Evolutionary conservation across 1,140 invertebrate genomes (phyloP).

Genomic region (Steinernema feltiae): DNA sequence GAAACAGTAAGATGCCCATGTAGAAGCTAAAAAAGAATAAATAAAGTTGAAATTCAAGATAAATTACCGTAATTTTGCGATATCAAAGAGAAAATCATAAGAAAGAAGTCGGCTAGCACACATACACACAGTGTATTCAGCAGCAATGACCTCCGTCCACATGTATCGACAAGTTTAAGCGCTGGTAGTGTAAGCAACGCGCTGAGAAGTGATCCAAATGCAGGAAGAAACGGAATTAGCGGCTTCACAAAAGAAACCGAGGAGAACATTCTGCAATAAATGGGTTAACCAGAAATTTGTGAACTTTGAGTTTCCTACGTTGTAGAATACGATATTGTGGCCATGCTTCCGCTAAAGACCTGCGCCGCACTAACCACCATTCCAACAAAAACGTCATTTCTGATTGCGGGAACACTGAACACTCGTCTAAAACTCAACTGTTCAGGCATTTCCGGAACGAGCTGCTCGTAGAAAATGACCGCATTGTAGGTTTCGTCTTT

Average conservation of each 20-base stretch:
- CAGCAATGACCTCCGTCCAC: slow-evolving; percentile 37
- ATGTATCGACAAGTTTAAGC: slow-evolving; percentile 41
- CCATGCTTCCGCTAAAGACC: slow-evolving; percentile 44
- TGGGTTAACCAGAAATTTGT: no score
- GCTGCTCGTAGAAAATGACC: background rate
- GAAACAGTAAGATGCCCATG: slow-evolving; percentile 38
- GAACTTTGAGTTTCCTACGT: no score
- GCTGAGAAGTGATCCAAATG: slow-evolving; percentile 37
- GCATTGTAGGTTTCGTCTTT: background rate
- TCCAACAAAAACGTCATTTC: slow-evolving; percentile 37
- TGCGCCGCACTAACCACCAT: slow-evolving; percentile 43
- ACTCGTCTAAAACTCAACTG: background rate
- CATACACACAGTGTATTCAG: slow-evolving; percentile 43
- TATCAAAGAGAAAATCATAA: slow-evolving; percentile 38
- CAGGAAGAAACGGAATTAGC: slow-evolving; percentile 40
- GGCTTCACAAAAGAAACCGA: slow-evolving; percentile 40
- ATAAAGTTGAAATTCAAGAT: slow-evolving; percentile 13
- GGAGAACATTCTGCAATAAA: slow-evolving; percentile 46
- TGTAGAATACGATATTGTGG: slow-evolving; percentile 40
- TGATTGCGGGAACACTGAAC: slow-evolving; percentile 19
- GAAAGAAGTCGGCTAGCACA: slow-evolving; percentile 33
- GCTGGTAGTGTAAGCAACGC: slow-evolving; percentile 44
- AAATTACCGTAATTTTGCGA: slow-evolving; percentile 21
- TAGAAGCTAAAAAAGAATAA: slow-evolving; percentile 5
- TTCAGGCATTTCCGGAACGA: background rate